These are phyloP conservation scores for Platyscelio sp. DNA, from an alignment of 2,888 invertebrate species.

Conservation along the genomic window DNA sequence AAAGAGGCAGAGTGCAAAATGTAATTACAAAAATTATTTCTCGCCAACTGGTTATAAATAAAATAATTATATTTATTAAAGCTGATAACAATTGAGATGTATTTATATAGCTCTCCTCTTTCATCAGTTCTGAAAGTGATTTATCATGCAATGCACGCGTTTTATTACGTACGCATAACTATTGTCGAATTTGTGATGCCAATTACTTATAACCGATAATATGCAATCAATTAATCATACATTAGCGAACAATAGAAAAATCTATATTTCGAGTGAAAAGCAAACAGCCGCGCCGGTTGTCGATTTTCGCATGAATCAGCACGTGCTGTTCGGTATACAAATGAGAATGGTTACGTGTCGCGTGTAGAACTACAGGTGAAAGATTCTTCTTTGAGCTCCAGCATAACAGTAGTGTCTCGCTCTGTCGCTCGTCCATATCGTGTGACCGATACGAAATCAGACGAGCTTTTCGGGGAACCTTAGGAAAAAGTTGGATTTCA, in stretches of 20 bases:
- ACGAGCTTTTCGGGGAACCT: no score
- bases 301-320: slow-evolving; percentile 59
- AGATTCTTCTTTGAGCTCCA: slow-evolving; percentile 40
- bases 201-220: not conserved
- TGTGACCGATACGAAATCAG: no score
- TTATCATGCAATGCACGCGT: no score
- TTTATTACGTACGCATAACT: no score
- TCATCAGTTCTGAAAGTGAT: no score
- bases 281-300: slow-evolving; percentile 11
- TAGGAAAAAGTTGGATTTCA: no score
- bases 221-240: slow-evolving; percentile 3
- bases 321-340: slow-evolving; percentile 47
- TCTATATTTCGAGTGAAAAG: slow-evolving; percentile 21
- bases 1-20: no score
- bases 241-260: slow-evolving; percentile 4
- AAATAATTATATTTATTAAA: no score
- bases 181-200: not conserved
- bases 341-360: slow-evolving; percentile 34
- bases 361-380: slow-evolving; percentile 44
- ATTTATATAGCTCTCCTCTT: no score
- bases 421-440: slow-evolving; percentile 36
- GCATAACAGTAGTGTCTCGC: slow-evolving; percentile 47
- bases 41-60: no score
- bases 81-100: no score
- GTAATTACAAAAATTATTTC: no score